Evolutionary conservation across 2,797 vertebrate species (phyloP).

Genomic region (Spheniscus humboldti): DNA sequence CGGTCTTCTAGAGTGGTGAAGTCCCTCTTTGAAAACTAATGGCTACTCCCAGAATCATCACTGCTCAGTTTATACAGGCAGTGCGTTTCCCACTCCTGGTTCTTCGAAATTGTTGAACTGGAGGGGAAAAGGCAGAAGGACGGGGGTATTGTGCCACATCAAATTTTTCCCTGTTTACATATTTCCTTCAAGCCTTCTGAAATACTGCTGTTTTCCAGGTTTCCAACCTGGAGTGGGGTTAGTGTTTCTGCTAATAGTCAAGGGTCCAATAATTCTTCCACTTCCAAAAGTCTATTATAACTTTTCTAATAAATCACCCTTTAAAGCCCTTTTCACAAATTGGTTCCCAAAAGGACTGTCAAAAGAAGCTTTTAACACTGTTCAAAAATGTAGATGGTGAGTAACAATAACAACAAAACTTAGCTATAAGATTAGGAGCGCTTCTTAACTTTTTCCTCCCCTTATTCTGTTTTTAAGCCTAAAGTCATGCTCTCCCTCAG

Average conservation of each 20-base stretch:
- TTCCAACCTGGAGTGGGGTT: not conserved
- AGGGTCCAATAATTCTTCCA: not conserved
- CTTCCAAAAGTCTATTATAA: not conserved
- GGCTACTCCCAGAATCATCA: not conserved
- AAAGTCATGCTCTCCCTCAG: not conserved
- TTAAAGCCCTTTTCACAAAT: not conserved
- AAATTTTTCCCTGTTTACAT: not conserved
- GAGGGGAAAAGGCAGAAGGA: not conserved
- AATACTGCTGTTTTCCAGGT: not conserved
- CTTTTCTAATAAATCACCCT: not conserved
- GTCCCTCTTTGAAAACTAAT: not conserved
- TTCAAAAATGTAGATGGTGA: not conserved
- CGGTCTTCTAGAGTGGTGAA: no score
- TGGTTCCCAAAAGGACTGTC: not conserved
- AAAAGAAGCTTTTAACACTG: not conserved
- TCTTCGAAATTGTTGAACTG: not conserved
- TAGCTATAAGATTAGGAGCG: not conserved
- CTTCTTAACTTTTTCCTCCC: not conserved
- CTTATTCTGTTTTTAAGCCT: not conserved
- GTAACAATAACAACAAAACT: not conserved
- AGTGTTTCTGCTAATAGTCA: not conserved
- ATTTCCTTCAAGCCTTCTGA: not conserved
- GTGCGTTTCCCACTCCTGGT: rapidly evolving
- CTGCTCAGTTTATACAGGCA: not conserved
- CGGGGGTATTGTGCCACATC: rapidly evolving